Base-by-base conservation (phyloP, 2,113 vertebrate species). In the Trematocara variabile region DNA sequence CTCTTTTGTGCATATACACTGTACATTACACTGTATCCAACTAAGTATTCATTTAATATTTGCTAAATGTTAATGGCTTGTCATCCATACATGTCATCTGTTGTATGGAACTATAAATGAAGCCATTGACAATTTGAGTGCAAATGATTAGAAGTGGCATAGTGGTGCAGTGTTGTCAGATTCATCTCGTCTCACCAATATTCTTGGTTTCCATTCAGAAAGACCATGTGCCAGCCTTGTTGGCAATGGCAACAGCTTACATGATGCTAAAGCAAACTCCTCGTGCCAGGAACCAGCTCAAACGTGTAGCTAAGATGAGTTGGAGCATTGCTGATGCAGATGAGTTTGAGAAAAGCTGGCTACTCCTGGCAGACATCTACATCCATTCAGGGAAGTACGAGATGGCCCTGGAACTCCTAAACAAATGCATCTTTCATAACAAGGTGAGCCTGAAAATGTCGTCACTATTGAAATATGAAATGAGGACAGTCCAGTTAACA, bases 261-360 rank as follows among this genome's bases (percentile, higher is more conserved):
- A 99, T 99, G 99, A 98, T 99, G 90, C 96, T 99, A 55, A 99
- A 99, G 88, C 98, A 99, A 93, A 99, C 97, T 11, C 97, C 98
- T 33, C 93, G 96, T 94, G 99, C 98, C 79, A 97, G 98, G 90
- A 99, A 98, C 93, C 98, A 99, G 83, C 96, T 99, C 80, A 99
- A 99, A 89, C 96, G 98, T 53, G 97, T 99, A 91, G 95, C 98
- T 53, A 99, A 99, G 94, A 99, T 99, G 98, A 98, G 93, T 93
- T 99, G 99, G 98, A 99, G 97, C 95, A 95, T 97, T 22, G 83
- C 97, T 10, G 99, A 99, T 87, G 98, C 98, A 2, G 99, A 99
- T 34, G 98, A 99, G 85, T 99, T 99, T 91, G 99, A 99, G 93
- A 99, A 99, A 95, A 99, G 98, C 93, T 99, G 98, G 98, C 95